phyloP scores from a whole-genome alignment of 2,797 vertebrate genomes.

The Anas acuta region DNA sequence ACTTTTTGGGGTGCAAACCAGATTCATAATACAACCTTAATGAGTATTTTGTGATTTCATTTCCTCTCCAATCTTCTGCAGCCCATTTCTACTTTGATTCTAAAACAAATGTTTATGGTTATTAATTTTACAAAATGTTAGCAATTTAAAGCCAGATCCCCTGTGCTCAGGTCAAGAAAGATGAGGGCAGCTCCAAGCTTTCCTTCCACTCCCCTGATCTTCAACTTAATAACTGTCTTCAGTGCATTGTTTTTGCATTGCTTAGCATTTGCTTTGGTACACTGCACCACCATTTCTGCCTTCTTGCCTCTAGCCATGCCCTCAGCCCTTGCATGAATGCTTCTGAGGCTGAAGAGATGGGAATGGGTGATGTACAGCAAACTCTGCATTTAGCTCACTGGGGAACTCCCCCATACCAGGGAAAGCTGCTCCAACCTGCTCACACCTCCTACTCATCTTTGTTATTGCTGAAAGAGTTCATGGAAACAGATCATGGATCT shows the following conservation, averaged over 20 bases:
- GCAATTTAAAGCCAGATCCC: background rate
- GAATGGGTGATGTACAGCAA: background rate
- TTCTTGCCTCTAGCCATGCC: slow-evolving; percentile 49
- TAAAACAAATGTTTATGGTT: slow-evolving; percentile 43
- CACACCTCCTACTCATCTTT: background rate
- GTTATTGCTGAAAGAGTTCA: background rate
- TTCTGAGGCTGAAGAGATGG: background rate
- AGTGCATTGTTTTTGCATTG: background rate
- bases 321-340: background rate
- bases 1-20: slow-evolving; percentile 30
- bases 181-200: background rate
- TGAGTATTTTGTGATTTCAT: slow-evolving; percentile 42
- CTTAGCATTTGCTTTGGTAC: slow-evolving; percentile 45
- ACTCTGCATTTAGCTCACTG: rapidly evolving
- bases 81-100: background rate
- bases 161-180: background rate
- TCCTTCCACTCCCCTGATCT: background rate
- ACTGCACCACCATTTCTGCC: background rate
- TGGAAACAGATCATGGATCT: background rate
- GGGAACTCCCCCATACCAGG: background rate
- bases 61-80: slow-evolving; percentile 27
- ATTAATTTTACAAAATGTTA: slow-evolving; percentile 38
- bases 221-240: background rate
- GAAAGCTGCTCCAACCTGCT: background rate
- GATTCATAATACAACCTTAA: background rate